These are phyloP conservation scores for Xestobium rufovillosum DNA, from an alignment of 2,888 invertebrate genomes.

Conservation along the genomic window DNA sequence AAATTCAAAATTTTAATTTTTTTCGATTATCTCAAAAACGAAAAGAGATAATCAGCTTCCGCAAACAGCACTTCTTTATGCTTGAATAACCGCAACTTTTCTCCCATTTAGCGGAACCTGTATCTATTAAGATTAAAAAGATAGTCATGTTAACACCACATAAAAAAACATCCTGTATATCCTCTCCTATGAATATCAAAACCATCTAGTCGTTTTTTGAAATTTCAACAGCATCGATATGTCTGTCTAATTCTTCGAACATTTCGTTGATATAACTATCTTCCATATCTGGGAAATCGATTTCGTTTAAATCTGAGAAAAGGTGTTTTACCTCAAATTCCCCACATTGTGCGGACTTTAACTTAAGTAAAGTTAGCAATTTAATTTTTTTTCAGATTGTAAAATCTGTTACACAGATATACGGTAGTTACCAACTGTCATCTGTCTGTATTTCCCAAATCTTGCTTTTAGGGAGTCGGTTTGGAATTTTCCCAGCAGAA, in stretches of 20 bases:
- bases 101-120: no score
- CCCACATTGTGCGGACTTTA: not conserved
- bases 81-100: no score
- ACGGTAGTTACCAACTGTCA: not conserved
- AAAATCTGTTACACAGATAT: not conserved
- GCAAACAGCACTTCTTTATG: no score
- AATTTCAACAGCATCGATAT: not conserved
- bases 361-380: not conserved
- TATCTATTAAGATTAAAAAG: no score
- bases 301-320: not conserved
- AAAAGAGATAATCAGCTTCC: no score
- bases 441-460: conserved; percentile 2
- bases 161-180: no score
- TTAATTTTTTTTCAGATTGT: not conserved
- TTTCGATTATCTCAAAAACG: no score
- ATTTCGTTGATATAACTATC: not conserved
- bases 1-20: no score
- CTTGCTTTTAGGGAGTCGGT: conserved; percentile 1
- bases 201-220: not conserved
- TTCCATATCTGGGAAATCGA: not conserved
- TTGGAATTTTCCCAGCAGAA: conserved; percentile 1
- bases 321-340: not conserved
- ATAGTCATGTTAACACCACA: no score
- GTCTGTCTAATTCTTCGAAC: not conserved
- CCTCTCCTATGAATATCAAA: conserved; percentile 1